Evolutionary conservation across 2,797 vertebrate genomes (phyloP).

Genomic region (Siniperca scherzeri): DNA sequence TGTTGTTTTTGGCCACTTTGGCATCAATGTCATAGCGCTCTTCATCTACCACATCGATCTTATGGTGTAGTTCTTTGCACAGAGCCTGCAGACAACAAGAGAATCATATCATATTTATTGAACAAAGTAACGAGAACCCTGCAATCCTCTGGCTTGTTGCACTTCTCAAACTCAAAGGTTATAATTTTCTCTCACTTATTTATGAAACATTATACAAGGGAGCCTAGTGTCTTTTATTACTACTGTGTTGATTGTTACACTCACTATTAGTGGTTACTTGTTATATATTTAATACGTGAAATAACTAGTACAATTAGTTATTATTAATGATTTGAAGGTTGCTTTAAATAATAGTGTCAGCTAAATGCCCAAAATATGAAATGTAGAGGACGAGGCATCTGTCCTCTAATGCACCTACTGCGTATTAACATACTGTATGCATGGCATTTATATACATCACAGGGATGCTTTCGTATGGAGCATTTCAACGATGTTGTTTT

Average conservation of each 20-base stretch:
- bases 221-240: neutral
- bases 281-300: neutral
- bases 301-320: neutral
- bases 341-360: neutral
- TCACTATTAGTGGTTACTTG: neutral
- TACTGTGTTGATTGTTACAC: neutral
- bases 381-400: neutral
- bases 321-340: neutral
- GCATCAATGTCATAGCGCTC: constrained; percentile 81
- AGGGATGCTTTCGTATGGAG: constrained; percentile 3
- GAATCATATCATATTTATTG: neutral
- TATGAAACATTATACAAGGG: neutral
- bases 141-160: neutral
- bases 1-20: constrained; percentile 82
- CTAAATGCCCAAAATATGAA: neutral
- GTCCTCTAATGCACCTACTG: constrained; percentile 5
- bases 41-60: constrained; percentile 83
- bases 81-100: constrained; percentile 70
- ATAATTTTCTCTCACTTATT: neutral
- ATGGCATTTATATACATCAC: constrained; percentile 4
- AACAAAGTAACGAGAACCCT: neutral
- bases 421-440: constrained; percentile 19
- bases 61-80: constrained; percentile 81
- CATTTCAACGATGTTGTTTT: constrained; percentile 17
- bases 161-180: neutral